Base-by-base conservation (phyloP, 2,797 vertebrate genomes). In the Danio tinwini region DNA sequence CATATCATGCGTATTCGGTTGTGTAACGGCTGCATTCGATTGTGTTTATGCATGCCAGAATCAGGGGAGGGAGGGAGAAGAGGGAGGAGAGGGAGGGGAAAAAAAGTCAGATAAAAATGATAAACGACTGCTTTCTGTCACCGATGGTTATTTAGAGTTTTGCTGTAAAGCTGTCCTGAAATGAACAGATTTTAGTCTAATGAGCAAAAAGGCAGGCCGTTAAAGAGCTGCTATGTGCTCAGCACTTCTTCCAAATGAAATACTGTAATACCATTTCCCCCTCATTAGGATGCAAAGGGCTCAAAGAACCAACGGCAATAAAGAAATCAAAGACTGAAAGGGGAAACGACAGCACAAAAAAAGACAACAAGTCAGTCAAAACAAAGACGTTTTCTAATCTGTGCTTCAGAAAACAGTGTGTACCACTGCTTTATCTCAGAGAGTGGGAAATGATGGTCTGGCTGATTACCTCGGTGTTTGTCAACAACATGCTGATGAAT, bases 111-210 rank as follows among this genome's bases (percentile, higher is more conserved):
- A 93, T 95, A 92, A 94, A 94, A 94, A 92, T 94, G 93, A 94
- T 93, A 90, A 92, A 94, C 92, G 92, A 87, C 90, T 91, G 90
- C 92, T 93, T 92, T 91, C 92, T 93, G 93, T 93, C 92, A 93
- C 89, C 90, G 90, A 89, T 89, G 88, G 92, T 93, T 93, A 94
- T 94, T 94, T 93, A 93, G 92, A 89, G 91, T 91, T 91, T 82
- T 77, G 89, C 92, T 87, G 90, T 94, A 94, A 94, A 94, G 91
- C 93, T 93, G 93, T 93, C 92, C 90, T 85, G 91, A 92, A 93
- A 93, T 88, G 91, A 93, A 93, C 92, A 93, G 91, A 94, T 94
- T 94, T 94, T 93, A 94, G 91, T 93, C 93, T 94, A 93, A 93
- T 94, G 93, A 94, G 93, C 91, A 92, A 91, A 94, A 92, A 93